Base-by-base conservation (phyloP, 2,888 invertebrate genomes). In the Liposcelis brunnea region DNA sequence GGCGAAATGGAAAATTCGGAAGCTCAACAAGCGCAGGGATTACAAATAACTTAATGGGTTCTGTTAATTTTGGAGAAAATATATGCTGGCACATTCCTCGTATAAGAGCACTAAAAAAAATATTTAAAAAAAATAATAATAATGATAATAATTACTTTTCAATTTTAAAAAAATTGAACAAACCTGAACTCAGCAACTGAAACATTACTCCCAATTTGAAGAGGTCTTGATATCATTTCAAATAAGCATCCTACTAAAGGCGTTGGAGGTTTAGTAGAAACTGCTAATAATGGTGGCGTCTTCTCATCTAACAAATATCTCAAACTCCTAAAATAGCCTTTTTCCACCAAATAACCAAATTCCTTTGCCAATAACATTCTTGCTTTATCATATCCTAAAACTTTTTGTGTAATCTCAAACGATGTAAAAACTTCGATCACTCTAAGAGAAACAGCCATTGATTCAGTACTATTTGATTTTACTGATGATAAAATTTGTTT, bases 391-490 rank as follows among this genome's bases (percentile, higher is more conserved):
- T 55, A 58, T 42, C 59, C 61, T 53, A 67, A 58, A 26, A 63
- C 60, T 45, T 57, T 58, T 53, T 58, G 64, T 44, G 59, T 61
- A 43, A 58, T 63, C 50, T 61, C 63, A 43, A 63, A 66, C 49
- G 74, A 70, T 8, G 82, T 78, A 55, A 81, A 84, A 19, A 80
- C 74, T 59, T 86, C 84, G 55, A 90, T 64, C 66, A 82, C 78
- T 54, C 85, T 71, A 49, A 89, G 65, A 4, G 84, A 80, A 44
- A 84, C 74, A 16, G 82, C 79, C 50, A 80, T 66, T 2, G 75
- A 70, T 48, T 71, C 65, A 59, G 45, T 33, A 10, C 47, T 48
- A 45, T 49, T 46, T 16, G 50, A 42, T 8, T 43, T 33, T 8
- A 44, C 44, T 8, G 48, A 42, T 5, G 48, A 47, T 7, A 53